Conservation (phyloP, 2,797 vertebrate genomes). For the Oryzias sinensis region DNA sequence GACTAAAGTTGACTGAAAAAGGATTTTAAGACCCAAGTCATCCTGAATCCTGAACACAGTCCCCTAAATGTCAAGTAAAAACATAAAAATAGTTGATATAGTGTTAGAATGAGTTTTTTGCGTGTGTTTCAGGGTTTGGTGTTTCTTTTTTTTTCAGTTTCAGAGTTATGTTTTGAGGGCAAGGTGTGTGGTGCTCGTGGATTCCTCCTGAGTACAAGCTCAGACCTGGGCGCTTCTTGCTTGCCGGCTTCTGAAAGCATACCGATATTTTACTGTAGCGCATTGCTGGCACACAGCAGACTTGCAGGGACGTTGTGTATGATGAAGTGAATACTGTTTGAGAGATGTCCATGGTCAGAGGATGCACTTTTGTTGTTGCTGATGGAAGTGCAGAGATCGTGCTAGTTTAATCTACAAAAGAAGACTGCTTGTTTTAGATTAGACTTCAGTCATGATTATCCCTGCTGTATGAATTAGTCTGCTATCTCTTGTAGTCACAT, state of each 20-base stretch:
- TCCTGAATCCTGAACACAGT: slow-evolving; percentile 30
- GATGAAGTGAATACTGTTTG: slow-evolving; percentile 26
- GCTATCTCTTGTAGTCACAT: slow-evolving; percentile 6
- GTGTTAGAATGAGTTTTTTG: background rate
- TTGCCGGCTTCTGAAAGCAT: slow-evolving; percentile 50
- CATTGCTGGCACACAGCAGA: slow-evolving; percentile 19
- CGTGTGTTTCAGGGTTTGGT: background rate
- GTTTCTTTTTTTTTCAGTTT: slow-evolving; percentile 15
- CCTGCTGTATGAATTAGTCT: background rate
- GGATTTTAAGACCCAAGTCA: slow-evolving; percentile 2
- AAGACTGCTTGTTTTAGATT: background rate
- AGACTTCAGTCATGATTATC: background rate
- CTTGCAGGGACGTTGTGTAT: slow-evolving; percentile 29
- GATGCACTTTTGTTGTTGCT: background rate
- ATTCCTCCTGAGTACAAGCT: slow-evolving; percentile 63
- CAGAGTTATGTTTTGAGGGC: slow-evolving; percentile 50
- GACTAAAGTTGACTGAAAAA: background rate
- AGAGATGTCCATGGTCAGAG: background rate
- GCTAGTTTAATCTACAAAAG: slow-evolving; percentile 1
- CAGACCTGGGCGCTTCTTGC: slow-evolving; percentile 60
- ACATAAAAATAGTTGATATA: slow-evolving; percentile 32
- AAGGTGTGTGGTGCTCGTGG: slow-evolving; percentile 57
- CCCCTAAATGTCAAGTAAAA: slow-evolving; percentile 45
- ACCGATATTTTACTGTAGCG: slow-evolving; percentile 30
- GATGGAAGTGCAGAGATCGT: too few species aligned